Conservation (phyloP, 2,888 invertebrate species). For the Megastigmus dorsalis region DNA sequence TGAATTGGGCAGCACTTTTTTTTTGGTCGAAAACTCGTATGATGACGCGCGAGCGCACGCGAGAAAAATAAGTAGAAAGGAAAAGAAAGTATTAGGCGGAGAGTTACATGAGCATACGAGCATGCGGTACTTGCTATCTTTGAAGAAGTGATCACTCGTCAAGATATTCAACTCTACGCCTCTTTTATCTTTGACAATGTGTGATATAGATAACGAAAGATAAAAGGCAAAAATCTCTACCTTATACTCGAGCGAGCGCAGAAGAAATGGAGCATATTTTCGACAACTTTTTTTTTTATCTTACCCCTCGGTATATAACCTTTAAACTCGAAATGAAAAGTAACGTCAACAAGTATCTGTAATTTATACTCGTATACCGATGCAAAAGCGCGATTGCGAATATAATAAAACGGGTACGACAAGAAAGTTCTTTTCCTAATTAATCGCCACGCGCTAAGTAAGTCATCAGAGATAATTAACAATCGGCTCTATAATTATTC, state of each 20-base stretch:
- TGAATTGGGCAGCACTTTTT: background rate
- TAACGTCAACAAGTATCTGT: background rate
- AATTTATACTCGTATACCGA: no score
- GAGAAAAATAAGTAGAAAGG: constrained; percentile 25
- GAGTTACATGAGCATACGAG: background rate
- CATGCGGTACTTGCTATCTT: constrained; percentile 13
- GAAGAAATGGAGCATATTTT: background rate
- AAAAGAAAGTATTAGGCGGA: constrained; percentile 34
- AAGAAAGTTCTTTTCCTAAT: no score
- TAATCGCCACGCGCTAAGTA: no score
- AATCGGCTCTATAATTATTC: background rate
- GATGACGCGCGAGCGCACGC: no score
- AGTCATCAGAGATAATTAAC: background rate
- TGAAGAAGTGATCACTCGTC: constrained; percentile 31
- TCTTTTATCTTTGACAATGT: constrained; percentile 35
- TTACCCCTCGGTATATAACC: background rate
- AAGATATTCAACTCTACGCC: constrained; percentile 35
- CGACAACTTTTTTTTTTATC: background rate
- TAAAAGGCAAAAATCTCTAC: background rate
- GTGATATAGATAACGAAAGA: constrained; percentile 38
- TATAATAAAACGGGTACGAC: no score
- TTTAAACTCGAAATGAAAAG: background rate
- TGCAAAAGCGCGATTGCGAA: background rate
- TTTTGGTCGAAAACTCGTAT: no score
- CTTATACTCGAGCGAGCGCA: no score